Evolutionary conservation across 2,797 vertebrate species (phyloP).

Genomic region (Propithecus deckenii): DNA sequence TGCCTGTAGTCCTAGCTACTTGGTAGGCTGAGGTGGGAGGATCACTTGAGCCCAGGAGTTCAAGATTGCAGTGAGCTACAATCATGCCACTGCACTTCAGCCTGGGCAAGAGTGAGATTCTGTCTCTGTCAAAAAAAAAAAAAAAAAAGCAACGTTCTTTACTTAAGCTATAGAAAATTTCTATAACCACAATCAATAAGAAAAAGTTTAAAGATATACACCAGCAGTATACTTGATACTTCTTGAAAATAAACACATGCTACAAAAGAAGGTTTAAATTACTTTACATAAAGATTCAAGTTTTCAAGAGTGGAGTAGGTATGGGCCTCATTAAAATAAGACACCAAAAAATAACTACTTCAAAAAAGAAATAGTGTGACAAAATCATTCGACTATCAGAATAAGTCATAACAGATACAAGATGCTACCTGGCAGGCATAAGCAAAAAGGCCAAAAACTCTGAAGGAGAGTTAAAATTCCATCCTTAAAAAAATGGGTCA

Average conservation of each 20-base stretch:
- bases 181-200: neutral
- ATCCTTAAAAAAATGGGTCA: neutral
- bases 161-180: constrained; percentile 8
- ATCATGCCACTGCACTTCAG: no score
- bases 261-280: neutral
- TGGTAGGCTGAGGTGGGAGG: no score
- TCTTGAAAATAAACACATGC: neutral
- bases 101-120: no score
- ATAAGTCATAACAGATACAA: neutral
- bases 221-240: neutral
- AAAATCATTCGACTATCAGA: neutral
- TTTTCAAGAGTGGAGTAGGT: neutral
- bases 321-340: neutral
- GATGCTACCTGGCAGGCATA: neutral
- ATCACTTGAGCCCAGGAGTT: no score
- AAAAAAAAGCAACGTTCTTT: neutral
- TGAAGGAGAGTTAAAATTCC: neutral
- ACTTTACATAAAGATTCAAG: constrained; percentile 1
- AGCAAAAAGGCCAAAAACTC: neutral
- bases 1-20: no score
- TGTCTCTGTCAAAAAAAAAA: no score
- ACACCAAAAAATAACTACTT: neutral
- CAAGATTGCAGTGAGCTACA: no score
- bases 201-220: neutral
- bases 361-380: neutral